Conservation (phyloP, 2,113 vertebrate species). For the Emydura subglobosa region DNA sequence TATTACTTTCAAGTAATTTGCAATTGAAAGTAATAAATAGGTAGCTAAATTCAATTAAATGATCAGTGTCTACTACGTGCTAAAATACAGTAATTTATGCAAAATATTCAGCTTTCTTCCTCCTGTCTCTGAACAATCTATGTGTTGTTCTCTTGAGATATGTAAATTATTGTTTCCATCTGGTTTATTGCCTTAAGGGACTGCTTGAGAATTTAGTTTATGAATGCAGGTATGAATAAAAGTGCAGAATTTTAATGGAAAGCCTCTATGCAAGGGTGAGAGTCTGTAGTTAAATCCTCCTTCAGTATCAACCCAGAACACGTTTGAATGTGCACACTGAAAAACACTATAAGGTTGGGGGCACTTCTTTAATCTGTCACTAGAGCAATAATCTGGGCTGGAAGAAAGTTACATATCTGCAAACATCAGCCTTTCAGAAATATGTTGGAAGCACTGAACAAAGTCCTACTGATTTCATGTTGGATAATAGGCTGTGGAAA, state of each 20-base stretch:
- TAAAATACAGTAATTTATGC: conserved; percentile 26
- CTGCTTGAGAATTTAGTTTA: conserved; percentile 52
- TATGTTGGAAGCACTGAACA: background rate
- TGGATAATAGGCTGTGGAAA: background rate
- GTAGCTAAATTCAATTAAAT: conserved; percentile 2
- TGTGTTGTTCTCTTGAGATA: conserved; percentile 26
- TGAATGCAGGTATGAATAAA: conserved; percentile 64
- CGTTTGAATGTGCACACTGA: background rate
- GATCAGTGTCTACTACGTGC: background rate
- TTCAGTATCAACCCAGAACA: background rate
- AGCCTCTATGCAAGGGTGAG: background rate
- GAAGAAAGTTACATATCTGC: background rate
- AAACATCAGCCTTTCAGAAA: background rate
- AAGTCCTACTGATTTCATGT: background rate
- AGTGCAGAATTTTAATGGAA: conserved; percentile 23
- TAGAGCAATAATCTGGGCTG: background rate
- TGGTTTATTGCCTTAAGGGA: conserved; percentile 27
- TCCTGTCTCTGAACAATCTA: background rate
- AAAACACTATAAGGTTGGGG: background rate
- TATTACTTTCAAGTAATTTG: background rate
- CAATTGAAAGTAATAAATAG: background rate
- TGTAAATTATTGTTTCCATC: conserved; percentile 64
- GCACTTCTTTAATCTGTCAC: background rate
- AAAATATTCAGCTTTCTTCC: background rate
- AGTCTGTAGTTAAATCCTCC: background rate